These are phyloP conservation scores for Microcebus lehilahytsara DNA, from an alignment of 2,113 vertebrate genomes.

Conservation along the genomic window DNA sequence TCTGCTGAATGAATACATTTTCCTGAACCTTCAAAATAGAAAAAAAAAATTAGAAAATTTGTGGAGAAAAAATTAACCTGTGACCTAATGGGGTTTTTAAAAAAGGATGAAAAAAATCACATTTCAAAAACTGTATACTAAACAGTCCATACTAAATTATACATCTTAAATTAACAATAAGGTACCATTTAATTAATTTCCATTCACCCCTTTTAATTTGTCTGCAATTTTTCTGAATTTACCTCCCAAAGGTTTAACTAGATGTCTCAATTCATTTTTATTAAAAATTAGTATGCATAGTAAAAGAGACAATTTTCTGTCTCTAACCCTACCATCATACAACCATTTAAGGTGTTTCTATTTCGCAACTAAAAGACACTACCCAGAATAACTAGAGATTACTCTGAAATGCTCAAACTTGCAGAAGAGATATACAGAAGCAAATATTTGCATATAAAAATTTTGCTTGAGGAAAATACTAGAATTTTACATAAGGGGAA, in stretches of 20 bases:
- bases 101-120: background rate
- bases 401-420: background rate
- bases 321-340: background rate
- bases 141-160: background rate
- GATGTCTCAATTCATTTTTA: background rate
- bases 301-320: background rate
- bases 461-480: background rate
- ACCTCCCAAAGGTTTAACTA: slow-evolving; percentile 31
- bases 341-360: background rate
- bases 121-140: background rate
- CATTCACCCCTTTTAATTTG: background rate
- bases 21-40: background rate
- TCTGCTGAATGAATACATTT: background rate
- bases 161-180: slow-evolving; percentile 31
- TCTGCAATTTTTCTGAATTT: slow-evolving; percentile 12
- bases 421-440: background rate
- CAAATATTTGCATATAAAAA: background rate
- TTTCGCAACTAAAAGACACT: slow-evolving; percentile 20
- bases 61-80: background rate
- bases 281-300: slow-evolving; percentile 35
- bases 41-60: background rate
- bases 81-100: background rate
- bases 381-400: background rate
- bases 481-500: slow-evolving; percentile 31
- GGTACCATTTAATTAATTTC: slow-evolving; percentile 10